A percentile compares a stretch with the other conserved stretches of the same genome.
phyloP scores from a whole-genome alignment of 1,140 invertebrate species.

The Armadillidium nasatum region DNA sequence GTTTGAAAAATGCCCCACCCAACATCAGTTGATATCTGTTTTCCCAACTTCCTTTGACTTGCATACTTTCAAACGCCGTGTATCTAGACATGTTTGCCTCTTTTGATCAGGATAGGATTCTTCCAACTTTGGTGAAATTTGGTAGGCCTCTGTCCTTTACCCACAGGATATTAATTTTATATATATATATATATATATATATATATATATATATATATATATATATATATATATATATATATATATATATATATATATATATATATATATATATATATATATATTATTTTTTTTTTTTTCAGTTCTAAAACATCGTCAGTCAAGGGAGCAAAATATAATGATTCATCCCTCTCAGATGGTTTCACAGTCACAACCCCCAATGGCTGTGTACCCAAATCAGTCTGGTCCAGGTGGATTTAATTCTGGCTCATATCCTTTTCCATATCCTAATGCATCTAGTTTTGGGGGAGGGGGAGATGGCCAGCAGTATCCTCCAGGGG shows the following conservation, averaged over 20 bases:
- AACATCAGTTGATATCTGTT: too few species aligned
- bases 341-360: background rate
- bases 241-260: constrained; percentile 8
- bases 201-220: too few species aligned
- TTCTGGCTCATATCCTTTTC: background rate
- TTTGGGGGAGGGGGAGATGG: background rate
- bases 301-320: constrained; percentile 49
- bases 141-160: too few species aligned
- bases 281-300: constrained; percentile 27
- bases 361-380: background rate
- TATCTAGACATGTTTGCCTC: too few species aligned
- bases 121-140: too few species aligned
- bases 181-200: too few species aligned
- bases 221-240: constrained; percentile 17
- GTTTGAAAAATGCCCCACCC: too few species aligned
- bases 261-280: constrained; percentile 11
- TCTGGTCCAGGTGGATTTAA: background rate
- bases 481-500: background rate
- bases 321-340: constrained; percentile 25
- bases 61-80: too few species aligned
- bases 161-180: too few species aligned
- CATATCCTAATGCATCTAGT: background rate
- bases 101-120: too few species aligned
- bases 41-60: too few species aligned
- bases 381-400: background rate